phyloP scores from a whole-genome alignment of 2,113 vertebrate genomes.

The Bombycilla garrulus region DNA sequence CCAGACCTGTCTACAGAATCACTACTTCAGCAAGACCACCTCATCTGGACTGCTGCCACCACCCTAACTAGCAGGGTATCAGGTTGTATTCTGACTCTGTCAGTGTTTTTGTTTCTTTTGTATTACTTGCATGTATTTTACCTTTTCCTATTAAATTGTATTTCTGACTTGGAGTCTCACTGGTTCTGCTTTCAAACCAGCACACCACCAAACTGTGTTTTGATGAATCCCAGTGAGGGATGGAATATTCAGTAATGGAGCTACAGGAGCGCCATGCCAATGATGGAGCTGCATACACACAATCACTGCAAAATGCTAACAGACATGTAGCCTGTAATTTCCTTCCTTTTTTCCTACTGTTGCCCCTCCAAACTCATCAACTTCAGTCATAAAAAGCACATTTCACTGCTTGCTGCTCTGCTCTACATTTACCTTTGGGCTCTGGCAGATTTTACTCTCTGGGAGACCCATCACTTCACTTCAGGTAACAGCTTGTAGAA shows the following conservation, averaged over 20 bases:
- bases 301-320: not conserved
- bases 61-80: too few relatives aligned
- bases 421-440: not conserved
- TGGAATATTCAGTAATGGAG: not conserved
- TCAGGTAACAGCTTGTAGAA: not conserved
- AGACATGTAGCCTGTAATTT: not conserved
- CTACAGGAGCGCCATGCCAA: not conserved
- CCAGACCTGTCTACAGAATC: too few relatives aligned
- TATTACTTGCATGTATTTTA: too few relatives aligned
- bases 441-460: not conserved
- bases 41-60: too few relatives aligned
- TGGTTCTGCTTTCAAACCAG: too few relatives aligned
- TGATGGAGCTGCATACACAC: not conserved
- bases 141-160: too few relatives aligned
- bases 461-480: not conserved
- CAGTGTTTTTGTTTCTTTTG: too few relatives aligned
- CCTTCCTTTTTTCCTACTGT: not conserved
- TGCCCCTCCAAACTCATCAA: not conserved
- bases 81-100: too few relatives aligned
- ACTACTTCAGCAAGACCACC: too few relatives aligned
- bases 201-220: not conserved
- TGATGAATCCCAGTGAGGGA: not conserved
- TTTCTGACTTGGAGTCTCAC: too few relatives aligned
- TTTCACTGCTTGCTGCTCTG: not conserved
- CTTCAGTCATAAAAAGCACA: not conserved